Percentiles rank a stretch among this genome's conserved stretches.
Conservation (phyloP, 2,113 vertebrate genomes). For the Oceanodroma tethys region DNA sequence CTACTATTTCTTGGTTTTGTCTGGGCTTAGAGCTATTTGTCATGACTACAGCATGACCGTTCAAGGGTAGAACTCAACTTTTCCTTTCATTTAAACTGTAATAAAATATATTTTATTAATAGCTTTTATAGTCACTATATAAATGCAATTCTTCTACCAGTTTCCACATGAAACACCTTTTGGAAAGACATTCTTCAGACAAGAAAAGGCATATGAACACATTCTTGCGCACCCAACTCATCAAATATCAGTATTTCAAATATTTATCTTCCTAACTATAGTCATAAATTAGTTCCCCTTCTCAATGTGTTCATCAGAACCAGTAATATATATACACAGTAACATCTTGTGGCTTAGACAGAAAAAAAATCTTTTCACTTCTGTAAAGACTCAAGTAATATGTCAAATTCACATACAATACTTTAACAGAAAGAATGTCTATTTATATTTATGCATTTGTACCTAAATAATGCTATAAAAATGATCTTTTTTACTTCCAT, state of each 20-base stretch:
- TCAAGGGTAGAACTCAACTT: background rate
- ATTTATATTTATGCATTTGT: background rate
- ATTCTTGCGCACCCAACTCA: background rate
- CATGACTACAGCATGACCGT: background rate
- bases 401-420: background rate
- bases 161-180: background rate
- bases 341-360: background rate
- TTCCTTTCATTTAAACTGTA: background rate
- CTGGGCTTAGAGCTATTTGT: background rate
- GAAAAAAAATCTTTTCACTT: background rate
- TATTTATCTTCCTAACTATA: background rate
- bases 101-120: background rate
- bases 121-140: background rate
- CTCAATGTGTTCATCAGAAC: background rate
- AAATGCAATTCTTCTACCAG: background rate
- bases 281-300: background rate
- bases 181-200: background rate
- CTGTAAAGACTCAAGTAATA: background rate
- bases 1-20: background rate
- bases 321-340: background rate
- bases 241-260: background rate
- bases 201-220: background rate
- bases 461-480: background rate
- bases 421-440: background rate
- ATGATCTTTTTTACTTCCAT: background rate